Evolutionary conservation across 2,888 invertebrate genomes (phyloP).

Genomic region (Xestia ashworthii): DNA sequence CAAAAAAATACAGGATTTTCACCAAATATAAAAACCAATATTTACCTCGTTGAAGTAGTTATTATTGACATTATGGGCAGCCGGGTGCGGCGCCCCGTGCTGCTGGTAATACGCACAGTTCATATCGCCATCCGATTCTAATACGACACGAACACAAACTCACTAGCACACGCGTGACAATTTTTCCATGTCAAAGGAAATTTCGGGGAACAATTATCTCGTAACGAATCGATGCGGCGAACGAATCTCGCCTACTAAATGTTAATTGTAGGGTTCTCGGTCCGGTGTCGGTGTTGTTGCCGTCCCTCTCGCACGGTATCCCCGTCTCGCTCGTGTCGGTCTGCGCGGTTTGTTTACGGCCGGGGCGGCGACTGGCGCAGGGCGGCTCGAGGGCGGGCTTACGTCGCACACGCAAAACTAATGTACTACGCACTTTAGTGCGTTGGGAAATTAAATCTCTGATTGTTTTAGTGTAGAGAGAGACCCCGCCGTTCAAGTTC

Average conservation of each 20-base stretch:
- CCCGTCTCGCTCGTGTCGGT: constrained; percentile 75
- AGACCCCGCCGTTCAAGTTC: constrained; percentile 10
- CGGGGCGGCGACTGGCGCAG: constrained; percentile 80
- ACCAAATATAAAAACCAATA: constrained; percentile 33
- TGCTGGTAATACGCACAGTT: constrained; percentile 89
- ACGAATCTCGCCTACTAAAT: constrained; percentile 88
- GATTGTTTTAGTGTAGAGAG: constrained; percentile 52
- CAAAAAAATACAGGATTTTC: not conserved
- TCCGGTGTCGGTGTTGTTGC: constrained; percentile 72
- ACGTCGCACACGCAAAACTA: constrained; percentile 82
- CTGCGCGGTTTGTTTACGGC: constrained; percentile 69
- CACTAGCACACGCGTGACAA: constrained; percentile 75
- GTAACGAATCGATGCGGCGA: constrained; percentile 90
- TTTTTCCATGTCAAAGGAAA: constrained; percentile 84
- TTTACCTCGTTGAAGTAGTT: constrained; percentile 89
- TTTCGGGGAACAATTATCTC: constrained; percentile 87
- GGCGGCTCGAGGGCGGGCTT: constrained; percentile 86
- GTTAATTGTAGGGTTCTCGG: constrained; percentile 88
- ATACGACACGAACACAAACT: constrained; percentile 67
- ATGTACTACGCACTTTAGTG: constrained; percentile 77
- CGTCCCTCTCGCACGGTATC: constrained; percentile 76
- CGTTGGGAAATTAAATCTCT: constrained; percentile 57
- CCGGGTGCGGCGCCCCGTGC: constrained; percentile 86
- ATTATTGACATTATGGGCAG: constrained; percentile 84
- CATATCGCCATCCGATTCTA: constrained; percentile 84